phyloP scores from a whole-genome alignment of 2,113 vertebrate genomes.

The Platysteira castanea region DNA sequence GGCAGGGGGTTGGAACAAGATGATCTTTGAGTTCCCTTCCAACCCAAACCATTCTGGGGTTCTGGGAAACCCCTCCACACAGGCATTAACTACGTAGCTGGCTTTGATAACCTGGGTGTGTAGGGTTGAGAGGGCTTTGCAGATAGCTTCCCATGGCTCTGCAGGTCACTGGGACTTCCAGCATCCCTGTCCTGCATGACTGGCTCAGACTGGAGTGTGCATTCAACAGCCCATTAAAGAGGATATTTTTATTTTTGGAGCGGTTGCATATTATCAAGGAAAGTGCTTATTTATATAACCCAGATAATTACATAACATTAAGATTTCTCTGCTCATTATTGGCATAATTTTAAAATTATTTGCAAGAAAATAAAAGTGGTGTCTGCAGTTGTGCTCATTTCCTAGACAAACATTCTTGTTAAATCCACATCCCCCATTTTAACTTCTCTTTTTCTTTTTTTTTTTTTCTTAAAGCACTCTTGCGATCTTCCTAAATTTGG shows the following conservation, averaged over 20 bases:
- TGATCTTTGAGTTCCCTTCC: not conserved
- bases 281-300: not conserved
- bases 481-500: slow-evolving; percentile 25
- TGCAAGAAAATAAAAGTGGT: not conserved
- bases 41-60: not conserved
- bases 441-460: not conserved
- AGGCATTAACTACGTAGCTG: rapidly evolving
- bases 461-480: not conserved
- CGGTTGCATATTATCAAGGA: not conserved
- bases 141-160: not conserved
- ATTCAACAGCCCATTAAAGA: not conserved
- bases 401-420: slow-evolving; percentile 20
- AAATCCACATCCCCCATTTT: slow-evolving; percentile 13
- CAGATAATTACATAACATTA: not conserved
- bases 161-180: not conserved
- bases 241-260: not conserved
- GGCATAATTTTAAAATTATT: not conserved
- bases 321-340: not conserved
- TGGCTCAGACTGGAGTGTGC: not conserved
- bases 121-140: not conserved
- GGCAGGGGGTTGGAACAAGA: not conserved
- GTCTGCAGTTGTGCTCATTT: not conserved
- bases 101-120: not conserved
- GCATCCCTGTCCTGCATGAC: not conserved
- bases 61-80: not conserved